A percentile compares a stretch with the other conserved stretches of the same genome.
Evolutionary conservation across 2,113 vertebrate species (phyloP).

Genomic region (Indicator indicator): DNA sequence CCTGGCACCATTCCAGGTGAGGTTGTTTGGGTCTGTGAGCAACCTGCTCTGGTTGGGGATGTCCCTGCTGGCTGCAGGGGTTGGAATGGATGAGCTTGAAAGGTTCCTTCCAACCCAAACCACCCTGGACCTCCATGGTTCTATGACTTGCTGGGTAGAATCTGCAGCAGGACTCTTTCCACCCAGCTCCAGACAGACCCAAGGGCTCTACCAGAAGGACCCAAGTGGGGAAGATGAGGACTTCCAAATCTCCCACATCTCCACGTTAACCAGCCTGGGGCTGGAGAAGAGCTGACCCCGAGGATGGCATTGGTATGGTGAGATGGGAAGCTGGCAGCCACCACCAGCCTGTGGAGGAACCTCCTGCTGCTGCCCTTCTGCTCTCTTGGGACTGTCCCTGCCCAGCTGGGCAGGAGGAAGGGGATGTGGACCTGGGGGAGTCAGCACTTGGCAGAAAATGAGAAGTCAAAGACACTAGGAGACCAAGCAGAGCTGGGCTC

Average conservation of each 20-base stretch:
- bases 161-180: fast-evolving
- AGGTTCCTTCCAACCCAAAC: not conserved
- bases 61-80: not conserved
- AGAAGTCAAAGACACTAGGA: not conserved
- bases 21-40: not conserved
- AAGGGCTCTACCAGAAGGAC: not conserved
- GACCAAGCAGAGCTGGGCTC: not conserved
- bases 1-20: not conserved
- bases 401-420: not conserved
- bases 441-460: not conserved
- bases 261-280: not conserved
- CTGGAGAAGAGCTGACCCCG: not conserved
- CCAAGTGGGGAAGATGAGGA: fast-evolving
- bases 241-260: not conserved
- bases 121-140: not conserved
- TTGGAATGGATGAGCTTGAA: not conserved
- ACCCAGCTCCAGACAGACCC: not conserved
- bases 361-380: not conserved
- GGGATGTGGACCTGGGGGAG: not conserved
- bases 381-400: not conserved
- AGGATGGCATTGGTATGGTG: not conserved
- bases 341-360: not conserved
- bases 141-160: not conserved
- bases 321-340: not conserved
- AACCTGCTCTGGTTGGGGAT: not conserved